phyloP scores from a whole-genome alignment of 2,888 invertebrate genomes.

The Stenchaetothrips biformis region DNA sequence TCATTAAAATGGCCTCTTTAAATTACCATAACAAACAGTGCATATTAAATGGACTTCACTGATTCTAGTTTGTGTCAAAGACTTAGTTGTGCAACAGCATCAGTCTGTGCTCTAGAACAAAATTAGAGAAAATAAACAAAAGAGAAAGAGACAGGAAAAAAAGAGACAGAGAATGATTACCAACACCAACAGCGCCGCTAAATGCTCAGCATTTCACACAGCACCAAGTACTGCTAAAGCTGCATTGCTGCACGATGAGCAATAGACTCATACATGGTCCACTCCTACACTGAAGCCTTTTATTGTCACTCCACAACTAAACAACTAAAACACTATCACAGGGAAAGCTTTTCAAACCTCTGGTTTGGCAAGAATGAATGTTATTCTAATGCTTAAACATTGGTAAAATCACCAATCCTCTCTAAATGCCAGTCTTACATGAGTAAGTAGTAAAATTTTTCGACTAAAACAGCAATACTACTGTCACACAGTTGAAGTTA shows the following conservation, averaged over 20 bases:
- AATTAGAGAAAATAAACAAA: neutral
- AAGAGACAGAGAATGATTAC: too few relatives aligned
- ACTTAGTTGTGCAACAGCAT: too few relatives aligned
- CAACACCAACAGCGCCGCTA: neutral
- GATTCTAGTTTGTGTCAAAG: neutral
- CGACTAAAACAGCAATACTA: neutral
- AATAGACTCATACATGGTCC: neutral
- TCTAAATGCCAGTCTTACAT: slow-evolving; percentile 4
- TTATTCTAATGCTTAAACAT: neutral
- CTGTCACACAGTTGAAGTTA: neutral
- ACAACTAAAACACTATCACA: neutral
- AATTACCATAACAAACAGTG: neutral
- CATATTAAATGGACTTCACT: neutral
- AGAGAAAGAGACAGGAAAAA: neutral
- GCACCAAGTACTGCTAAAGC: neutral
- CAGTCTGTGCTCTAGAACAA: neutral
- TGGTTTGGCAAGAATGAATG: slow-evolving; percentile 10
- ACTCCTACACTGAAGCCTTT: neutral
- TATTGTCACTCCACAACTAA: slow-evolving; percentile 1
- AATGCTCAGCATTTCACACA: neutral
- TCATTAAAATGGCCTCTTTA: neutral
- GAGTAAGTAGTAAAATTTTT: neutral
- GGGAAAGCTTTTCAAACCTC: slow-evolving; percentile 3
- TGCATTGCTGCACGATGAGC: neutral
- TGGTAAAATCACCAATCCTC: neutral